Base-by-base conservation (phyloP, 2,888 invertebrate species). In the Unio pictorum region DNA sequence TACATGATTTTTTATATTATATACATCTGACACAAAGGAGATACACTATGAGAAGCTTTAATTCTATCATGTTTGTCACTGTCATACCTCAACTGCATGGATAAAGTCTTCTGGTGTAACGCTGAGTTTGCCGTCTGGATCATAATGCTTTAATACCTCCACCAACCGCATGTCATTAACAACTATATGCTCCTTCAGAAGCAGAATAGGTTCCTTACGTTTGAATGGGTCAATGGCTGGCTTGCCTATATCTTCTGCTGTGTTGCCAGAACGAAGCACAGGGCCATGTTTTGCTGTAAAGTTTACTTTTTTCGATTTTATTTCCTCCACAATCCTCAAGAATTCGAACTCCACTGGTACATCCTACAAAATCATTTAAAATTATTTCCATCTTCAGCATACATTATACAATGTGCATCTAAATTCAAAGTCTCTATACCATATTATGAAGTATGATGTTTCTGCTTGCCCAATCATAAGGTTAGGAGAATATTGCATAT, bases 291-390 rank as follows among this genome's bases (percentile, higher is more conserved):
- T 77, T 18, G 85, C 79, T 67, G 73, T 74, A 68, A 89, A 85
- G 69, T 86, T 76, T 26, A 82, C 78, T 63, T 81, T 77, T 72
- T 83, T 86, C 30, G 74, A 67, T 72, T 84, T 84, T 55, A 89
- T 86, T 66, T 88, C 87, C 45, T 87, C 85, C 28, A 86, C 74
- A 15, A 87, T 83, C 67, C 85, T 78, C 58, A 88, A 73, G 74
- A 88, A 89, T 75, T 90, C 89, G 68, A 82, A 89, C 70, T 89
- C 89, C 15, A 90, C 86, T 17, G 88, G 88, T 7, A 89, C 83
- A 72, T 89, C 88, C 89, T 90, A 64, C 4, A 71, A 23, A 30
- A 59, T 23, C 15, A 15, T 15, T 45, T 45, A 45, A 45, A 45
- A 45, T 15, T 45, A 45, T 45, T 45, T 4, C 45, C 15, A 45